Evolutionary conservation across 2,888 invertebrate species (phyloP), one percentile per base, ranked within the genome.

Genomic region (Podabrus alpinus): DNA sequence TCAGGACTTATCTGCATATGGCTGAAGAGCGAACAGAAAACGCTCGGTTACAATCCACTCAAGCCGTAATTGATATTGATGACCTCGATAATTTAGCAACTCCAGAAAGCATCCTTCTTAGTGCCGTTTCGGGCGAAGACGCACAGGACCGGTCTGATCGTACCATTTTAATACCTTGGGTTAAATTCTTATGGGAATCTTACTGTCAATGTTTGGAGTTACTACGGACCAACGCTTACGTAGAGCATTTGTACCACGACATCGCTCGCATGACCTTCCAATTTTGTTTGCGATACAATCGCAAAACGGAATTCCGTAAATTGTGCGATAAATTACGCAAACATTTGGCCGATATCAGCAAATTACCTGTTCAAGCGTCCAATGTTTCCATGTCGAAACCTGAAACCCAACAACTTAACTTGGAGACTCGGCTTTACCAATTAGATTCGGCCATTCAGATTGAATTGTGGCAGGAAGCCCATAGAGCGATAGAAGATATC

Each of bases 381-480:
- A 96, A 95, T 85, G 96, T 95, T 21, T 95, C 94, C 82, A 97
- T 99, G 86, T 95, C 97, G 73, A 98, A 98, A 86, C 94, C 97
- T 0, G 99, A 99, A 86, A 99, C 98, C 0, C 98, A 99, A 87
- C 97, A 97, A 83, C 90, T 98, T 79, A 99, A 99, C 88, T 89
- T 99, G 83, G 99, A 99, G 86, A 99, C 99, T 0, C 92, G 99
- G 71, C 89, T 99, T 68, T 95, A 95, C 85, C 98, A 99, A 84
- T 89, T 99, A 62, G 99, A 99, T 85, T 96, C 95, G 79, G 99
- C 99, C 29, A 99, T 99, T 81, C 96, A 97, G 85, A 98, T 99
- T 98, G 99, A 99, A 85, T 88, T 99, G 75, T 99, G 99, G 99
- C 97, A 97, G 91, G 98, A 98, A 91, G 98, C 98, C 0, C 98